Percentiles rank a stretch among this genome's conserved stretches.
These are phyloP conservation scores for Ptychoptera contaminata DNA, from an alignment of 2,888 invertebrate genomes.

Conservation along the genomic window DNA sequence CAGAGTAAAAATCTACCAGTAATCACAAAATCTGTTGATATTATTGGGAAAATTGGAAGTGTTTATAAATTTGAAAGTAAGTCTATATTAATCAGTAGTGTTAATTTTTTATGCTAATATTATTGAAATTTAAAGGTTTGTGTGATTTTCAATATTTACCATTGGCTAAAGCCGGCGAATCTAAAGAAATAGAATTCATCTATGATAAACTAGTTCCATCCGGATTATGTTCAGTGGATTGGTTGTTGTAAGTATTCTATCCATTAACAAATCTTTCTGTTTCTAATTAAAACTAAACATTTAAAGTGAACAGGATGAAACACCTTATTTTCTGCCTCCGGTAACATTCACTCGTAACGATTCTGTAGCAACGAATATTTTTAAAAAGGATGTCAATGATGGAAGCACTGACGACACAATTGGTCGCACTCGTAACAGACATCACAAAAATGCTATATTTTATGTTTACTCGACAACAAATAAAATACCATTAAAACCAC, in stretches of 20 bases:
- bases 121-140: conserved; percentile 41
- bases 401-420: conserved; percentile 17
- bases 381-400: conserved; percentile 20
- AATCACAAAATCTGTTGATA: conserved; percentile 16
- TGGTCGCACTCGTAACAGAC: conserved; percentile 35
- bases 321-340: conserved; percentile 58
- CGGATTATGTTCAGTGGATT: conserved; percentile 34
- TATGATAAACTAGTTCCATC: conserved; percentile 46
- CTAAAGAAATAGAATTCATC: conserved; percentile 38
- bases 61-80: conserved; percentile 27
- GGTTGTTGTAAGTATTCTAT: conserved; percentile 34
- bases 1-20: conserved; percentile 14
- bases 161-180: conserved; percentile 33
- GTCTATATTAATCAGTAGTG: conserved; percentile 36
- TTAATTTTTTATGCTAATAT: background rate
- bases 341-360: conserved; percentile 64
- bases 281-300: background rate
- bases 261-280: background rate
- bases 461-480: conserved; percentile 45
- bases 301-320: conserved; percentile 12
- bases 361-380: conserved; percentile 32
- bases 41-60: conserved; percentile 23
- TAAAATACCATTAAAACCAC: conserved; percentile 45
- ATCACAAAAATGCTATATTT: conserved; percentile 42
- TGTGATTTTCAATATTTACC: conserved; percentile 91